Evolutionary conservation across 2,888 invertebrate genomes (phyloP).

Genomic region (Clepsis dumicolana): DNA sequence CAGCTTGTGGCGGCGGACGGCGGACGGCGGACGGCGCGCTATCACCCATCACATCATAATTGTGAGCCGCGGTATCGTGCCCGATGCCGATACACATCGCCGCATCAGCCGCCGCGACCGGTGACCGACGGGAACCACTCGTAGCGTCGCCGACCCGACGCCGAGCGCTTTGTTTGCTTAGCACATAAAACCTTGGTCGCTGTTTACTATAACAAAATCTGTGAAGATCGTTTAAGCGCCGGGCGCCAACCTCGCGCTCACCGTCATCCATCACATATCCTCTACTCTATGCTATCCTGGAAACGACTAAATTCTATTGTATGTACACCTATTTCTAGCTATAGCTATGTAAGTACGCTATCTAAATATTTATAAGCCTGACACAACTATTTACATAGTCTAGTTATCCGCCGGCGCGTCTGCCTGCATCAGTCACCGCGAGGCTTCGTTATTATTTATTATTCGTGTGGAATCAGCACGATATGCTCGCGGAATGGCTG

Average conservation of each 20-base stretch:
- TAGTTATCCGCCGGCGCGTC: constrained; percentile 10
- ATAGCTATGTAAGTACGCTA: constrained; percentile 34
- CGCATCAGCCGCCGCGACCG: not conserved
- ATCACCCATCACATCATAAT: constrained; percentile 10
- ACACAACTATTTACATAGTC: constrained; percentile 28
- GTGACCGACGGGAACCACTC: constrained; percentile 6
- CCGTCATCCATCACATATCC: constrained; percentile 35
- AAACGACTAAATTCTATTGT: constrained; percentile 25
- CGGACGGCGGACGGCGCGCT: not conserved
- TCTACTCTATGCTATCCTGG: constrained; percentile 29
- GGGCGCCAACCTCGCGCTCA: constrained; percentile 12
- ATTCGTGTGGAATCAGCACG: not conserved
- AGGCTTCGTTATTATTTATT: not conserved
- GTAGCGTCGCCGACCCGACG: no score
- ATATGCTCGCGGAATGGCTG: not conserved
- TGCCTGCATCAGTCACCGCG: not conserved
- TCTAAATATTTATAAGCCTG: constrained; percentile 41
- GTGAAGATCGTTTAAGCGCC: not conserved
- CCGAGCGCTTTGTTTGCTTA: no score
- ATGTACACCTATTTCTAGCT: constrained; percentile 40
- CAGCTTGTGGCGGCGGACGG: not conserved
- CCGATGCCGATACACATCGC: constrained; percentile 7
- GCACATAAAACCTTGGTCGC: no score
- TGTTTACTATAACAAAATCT: no score
- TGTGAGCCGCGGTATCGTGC: not conserved